phyloP scores from a whole-genome alignment of 2,113 vertebrate species.

The Spilogale gracilis region DNA sequence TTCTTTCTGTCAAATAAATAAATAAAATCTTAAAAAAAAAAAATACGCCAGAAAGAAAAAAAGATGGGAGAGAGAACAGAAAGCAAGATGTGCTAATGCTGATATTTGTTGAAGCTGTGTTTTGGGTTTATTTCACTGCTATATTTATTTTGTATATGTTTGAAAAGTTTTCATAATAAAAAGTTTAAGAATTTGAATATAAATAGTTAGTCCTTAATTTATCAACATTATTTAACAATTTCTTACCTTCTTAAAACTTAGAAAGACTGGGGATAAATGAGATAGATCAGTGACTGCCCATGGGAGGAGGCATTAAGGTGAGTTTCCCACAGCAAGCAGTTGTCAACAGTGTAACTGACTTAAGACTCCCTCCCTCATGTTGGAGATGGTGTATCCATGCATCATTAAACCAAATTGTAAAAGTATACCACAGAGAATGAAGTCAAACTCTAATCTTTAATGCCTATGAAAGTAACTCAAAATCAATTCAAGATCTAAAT shows the following conservation, averaged over 20 bases:
- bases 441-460: neutral
- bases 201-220: neutral
- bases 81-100: neutral
- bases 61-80: neutral
- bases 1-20: neutral
- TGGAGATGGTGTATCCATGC: neutral
- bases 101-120: neutral
- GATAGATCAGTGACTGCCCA: neutral
- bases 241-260: constrained; percentile 48
- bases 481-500: neutral
- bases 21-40: neutral
- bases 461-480: neutral
- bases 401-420: neutral
- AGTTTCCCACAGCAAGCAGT: neutral
- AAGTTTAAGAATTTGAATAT: constrained; percentile 31
- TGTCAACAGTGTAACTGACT: neutral
- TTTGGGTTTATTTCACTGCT: neutral
- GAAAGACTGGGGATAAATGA: neutral
- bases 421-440: neutral
- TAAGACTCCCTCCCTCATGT: neutral
- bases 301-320: neutral
- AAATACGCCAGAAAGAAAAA: neutral
- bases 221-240: neutral
- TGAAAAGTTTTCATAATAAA: constrained; percentile 34
- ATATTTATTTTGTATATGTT: neutral